phyloP scores from a whole-genome alignment of 2,113 vertebrate species.

The Menura novaehollandiae region DNA sequence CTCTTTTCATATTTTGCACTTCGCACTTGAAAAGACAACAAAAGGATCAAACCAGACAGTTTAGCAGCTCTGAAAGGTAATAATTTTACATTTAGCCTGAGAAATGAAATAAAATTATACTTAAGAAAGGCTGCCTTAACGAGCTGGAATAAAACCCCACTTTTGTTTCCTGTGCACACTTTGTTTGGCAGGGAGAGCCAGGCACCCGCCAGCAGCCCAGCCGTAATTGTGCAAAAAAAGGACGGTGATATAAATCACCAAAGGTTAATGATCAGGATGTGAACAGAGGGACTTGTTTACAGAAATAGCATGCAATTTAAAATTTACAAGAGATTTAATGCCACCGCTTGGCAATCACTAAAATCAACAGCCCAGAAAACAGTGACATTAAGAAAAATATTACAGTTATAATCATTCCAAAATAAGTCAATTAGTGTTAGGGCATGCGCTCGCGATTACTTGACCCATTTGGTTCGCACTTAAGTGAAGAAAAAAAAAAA shows the following conservation, averaged over 20 bases:
- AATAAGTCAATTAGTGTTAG: slow-evolving; percentile 84
- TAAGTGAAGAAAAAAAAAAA: slow-evolving; percentile 67
- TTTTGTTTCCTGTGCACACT: slow-evolving; percentile 28
- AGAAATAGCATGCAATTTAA: slow-evolving; percentile 76
- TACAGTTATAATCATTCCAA: slow-evolving; percentile 81
- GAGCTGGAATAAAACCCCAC: slow-evolving; percentile 4
- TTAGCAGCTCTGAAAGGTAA: neutral
- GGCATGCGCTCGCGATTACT: slow-evolving; percentile 73
- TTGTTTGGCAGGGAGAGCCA: slow-evolving; percentile 2
- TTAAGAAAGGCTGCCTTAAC: slow-evolving; percentile 26
- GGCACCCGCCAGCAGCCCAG: neutral
- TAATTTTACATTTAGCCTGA: neutral
- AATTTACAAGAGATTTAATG: slow-evolving; percentile 85
- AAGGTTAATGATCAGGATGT: slow-evolving; percentile 78
- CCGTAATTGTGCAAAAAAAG: slow-evolving; percentile 61
- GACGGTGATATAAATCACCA: slow-evolving; percentile 73
- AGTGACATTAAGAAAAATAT: slow-evolving; percentile 82
- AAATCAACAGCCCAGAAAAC: slow-evolving; percentile 96
- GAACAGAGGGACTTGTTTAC: slow-evolving; percentile 78
- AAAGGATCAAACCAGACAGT: neutral
- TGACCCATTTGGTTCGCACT: slow-evolving; percentile 78
- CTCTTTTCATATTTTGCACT: neutral
- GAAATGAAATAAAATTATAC: slow-evolving; percentile 5
- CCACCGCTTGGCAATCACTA: slow-evolving; percentile 84
- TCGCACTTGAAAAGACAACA: neutral